phyloP scores from a whole-genome alignment of 2,113 vertebrate species.

The Marcusenius ussheri region DNA sequence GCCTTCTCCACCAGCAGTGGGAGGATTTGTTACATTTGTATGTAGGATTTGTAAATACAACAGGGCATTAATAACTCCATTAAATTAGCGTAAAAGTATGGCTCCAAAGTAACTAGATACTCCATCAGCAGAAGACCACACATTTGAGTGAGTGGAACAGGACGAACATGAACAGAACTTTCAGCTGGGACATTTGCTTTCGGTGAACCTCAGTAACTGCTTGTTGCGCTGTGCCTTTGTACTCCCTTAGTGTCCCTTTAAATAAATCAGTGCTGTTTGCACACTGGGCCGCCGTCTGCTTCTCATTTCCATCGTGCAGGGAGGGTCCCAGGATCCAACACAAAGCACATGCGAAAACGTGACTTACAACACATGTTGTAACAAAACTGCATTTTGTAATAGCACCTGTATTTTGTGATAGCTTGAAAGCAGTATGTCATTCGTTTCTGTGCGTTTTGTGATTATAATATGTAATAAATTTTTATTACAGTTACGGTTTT shows the following conservation, averaged over 20 bases:
- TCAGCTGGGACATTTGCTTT: not conserved
- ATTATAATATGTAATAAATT: no score
- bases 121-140: not conserved
- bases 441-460: no score
- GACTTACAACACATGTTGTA: no score
- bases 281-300: not conserved
- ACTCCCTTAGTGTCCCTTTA: not conserved
- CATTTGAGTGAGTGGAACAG: not conserved
- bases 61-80: not conserved
- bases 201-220: not conserved
- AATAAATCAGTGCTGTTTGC: not conserved
- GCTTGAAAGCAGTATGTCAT: no score
- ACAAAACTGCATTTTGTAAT: not conserved
- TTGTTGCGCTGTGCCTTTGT: not conserved
- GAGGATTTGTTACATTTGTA: no score
- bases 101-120: not conserved
- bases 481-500: not conserved
- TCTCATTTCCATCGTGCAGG: no score
- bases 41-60: not conserved
- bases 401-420: not conserved
- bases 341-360: not conserved
- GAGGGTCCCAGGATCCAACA: not conserved
- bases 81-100: no score
- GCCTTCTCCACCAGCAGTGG: not conserved
- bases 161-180: not conserved